These are phyloP conservation scores for Platycercus adscitus DNA, from an alignment of 2,113 vertebrate species.

Conservation along the genomic window DNA sequence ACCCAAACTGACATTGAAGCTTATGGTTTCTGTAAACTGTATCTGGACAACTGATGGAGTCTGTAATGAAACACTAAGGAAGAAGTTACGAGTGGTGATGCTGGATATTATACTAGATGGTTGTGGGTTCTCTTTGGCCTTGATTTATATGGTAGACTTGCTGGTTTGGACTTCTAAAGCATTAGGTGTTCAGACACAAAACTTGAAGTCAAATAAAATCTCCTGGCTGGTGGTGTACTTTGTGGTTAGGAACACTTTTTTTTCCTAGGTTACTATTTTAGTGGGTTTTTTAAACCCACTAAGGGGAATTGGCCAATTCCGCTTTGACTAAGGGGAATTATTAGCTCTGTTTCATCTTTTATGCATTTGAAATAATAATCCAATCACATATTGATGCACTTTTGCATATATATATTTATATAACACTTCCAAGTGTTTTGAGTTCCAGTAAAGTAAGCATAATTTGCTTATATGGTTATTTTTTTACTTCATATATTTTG, in stretches of 20 bases:
- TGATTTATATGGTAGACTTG: background rate
- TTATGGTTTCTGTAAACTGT: background rate
- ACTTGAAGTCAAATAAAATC: background rate
- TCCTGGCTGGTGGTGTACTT: background rate
- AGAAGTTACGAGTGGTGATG: background rate
- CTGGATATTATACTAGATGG: background rate
- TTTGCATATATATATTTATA: background rate
- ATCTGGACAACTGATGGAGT: background rate
- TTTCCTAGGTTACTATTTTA: background rate
- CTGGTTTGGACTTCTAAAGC: rapidly evolving
- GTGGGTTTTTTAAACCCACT: background rate
- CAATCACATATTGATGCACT: background rate
- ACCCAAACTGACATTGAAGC: background rate
- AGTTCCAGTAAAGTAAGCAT: background rate
- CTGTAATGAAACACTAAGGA: background rate
- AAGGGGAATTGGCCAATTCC: background rate
- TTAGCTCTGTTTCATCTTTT: background rate
- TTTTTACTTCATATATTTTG: background rate
- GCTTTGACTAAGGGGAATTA: background rate
- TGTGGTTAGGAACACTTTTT: background rate
- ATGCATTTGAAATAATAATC: background rate
- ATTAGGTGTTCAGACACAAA: background rate
- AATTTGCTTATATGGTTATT: background rate
- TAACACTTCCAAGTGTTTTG: background rate
- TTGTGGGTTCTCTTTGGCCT: background rate